Evolutionary conservation across 2,888 invertebrate genomes (phyloP), one percentile per base, ranked within the genome.

Genomic region (Rapana venosa): DNA sequence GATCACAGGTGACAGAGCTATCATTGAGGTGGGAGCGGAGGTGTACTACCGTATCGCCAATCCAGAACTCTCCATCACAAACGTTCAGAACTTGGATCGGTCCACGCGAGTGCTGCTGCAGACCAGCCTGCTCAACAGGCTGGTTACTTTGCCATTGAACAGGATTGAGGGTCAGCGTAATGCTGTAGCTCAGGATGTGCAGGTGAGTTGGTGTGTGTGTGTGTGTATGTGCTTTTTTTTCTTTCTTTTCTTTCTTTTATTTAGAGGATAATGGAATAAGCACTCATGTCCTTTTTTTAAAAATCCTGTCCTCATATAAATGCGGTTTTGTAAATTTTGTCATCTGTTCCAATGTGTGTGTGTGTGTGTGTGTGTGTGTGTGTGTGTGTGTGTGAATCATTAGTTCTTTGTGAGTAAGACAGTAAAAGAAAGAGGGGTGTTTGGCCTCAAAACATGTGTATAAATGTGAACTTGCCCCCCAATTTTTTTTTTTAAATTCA

Each of bases 21-120:
- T 96, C 30, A 95, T 96, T 58, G 96, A 96, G 91, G 93, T 96
- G 22, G 96, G 96, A 5, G 96, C 96, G 1, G 96, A 96, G 22
- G 96, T 96, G 13, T 96, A 95, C 91, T 95, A 96, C 90, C 94
- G 94, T 77, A 95, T 96, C 26, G 92, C 93, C n/a, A 96, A 96
- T 91, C 96, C 96, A 1, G 92, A 96, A 58, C 93, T 94, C 84
- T 96, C 96, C 0, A 95, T 96, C 17, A 96, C 96, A 56, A 94
- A 94, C 89, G 95, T 96, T 2, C 96, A 96, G 92, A 95, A 96
- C 91, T 93, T 96, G 58, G 95, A 96, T 91, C 92, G 93, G n/a
- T 95, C 96, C 4, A 94, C 95, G 0, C 93, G 96, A n/a, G 94
- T 95, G 0, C 92, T 96, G 35, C 95, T 96, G 0, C 95, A 96